Base-by-base conservation (phyloP, 2,888 invertebrate genomes). In the Yponomeuta cagnagella region DNA sequence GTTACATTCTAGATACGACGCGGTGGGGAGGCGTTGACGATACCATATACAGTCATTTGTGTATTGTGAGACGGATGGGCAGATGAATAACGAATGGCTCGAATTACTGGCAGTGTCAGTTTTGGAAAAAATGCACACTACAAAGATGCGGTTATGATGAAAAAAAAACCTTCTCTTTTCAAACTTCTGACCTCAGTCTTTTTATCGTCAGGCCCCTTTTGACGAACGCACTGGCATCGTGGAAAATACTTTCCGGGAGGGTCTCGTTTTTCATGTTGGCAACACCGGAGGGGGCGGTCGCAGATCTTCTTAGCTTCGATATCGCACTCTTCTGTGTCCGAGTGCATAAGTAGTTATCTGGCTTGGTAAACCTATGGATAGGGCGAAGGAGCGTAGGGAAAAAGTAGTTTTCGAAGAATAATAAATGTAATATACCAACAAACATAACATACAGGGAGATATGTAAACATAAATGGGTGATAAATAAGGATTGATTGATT, bases 121-220 rank as follows among this genome's bases (percentile, higher is more conserved):
- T 84, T 80, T 79, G 82, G 83, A 58, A 58, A 12, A 58, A 58
- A 88, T 84, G 89, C 89, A 87, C 89, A 89, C 90, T 90, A 90
- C 84, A 87, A 69, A 58, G 52, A 58, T 88, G 85, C 86, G 77
- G 84, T 85, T 82, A 80, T 77, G 52, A 58, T 12, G 15, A 58
- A 58, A 58, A 80, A 23, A 82, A 87, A 86, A 85, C 87, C 88
- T 48, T 43, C 64, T 43, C 64, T 10, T 33, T 30, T 43, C 58
- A 70, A 70, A 63, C 87, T 84, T 86, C 92, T 91, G 90, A 93
- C 93, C 93, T 93, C 90, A 93, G 85, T 78, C 92, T 86, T 83
- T 93, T 93, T 73, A 92, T 92, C 77, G 92, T 91, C 82, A 93
- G 83, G 81, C 92, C 92, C 72, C 91, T 85, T 79, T 90, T 92